phyloP scores from a whole-genome alignment of 1,140 invertebrate species.

The Platyura marginata region DNA sequence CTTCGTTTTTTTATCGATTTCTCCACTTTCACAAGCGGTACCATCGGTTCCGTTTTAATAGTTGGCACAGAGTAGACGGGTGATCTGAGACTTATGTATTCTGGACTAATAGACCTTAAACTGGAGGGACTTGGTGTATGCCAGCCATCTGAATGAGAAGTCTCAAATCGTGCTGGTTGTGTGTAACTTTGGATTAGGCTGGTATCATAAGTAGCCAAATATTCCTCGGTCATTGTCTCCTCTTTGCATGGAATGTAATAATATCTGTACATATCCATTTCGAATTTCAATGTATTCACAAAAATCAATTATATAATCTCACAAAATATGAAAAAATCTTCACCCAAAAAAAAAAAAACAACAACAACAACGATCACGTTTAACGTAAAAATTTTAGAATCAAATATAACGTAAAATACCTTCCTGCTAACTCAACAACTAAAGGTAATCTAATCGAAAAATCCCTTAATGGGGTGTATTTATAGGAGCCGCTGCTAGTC shows the following conservation, averaged over 20 bases:
- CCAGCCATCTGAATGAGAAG: slow-evolving; percentile 31
- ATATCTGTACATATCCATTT: slow-evolving; percentile 1
- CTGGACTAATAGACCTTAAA: slow-evolving; percentile 32
- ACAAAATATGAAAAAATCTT: too few species aligned
- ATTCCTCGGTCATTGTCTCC: background rate
- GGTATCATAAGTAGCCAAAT: background rate
- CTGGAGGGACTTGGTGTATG: slow-evolving; percentile 38
- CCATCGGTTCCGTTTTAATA: background rate
- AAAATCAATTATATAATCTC: too few species aligned
- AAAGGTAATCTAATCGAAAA: too few species aligned
- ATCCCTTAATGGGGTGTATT: too few species aligned
- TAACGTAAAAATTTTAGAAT: too few species aligned
- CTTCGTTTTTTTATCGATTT: background rate
- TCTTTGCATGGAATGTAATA: background rate
- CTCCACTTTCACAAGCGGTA: background rate
- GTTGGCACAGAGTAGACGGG: slow-evolving; percentile 7
- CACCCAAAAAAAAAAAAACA: too few species aligned
- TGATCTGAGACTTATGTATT: slow-evolving; percentile 21
- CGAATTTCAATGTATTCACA: too few species aligned
- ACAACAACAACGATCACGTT: too few species aligned
- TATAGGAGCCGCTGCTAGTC: too few species aligned
- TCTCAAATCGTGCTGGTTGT: slow-evolving; percentile 20
- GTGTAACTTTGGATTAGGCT: slow-evolving; percentile 6
- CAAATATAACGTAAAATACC: too few species aligned
- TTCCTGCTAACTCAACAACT: too few species aligned